phyloP scores from a whole-genome alignment of 2,113 vertebrate species.

The Perognathus longimembris region DNA sequence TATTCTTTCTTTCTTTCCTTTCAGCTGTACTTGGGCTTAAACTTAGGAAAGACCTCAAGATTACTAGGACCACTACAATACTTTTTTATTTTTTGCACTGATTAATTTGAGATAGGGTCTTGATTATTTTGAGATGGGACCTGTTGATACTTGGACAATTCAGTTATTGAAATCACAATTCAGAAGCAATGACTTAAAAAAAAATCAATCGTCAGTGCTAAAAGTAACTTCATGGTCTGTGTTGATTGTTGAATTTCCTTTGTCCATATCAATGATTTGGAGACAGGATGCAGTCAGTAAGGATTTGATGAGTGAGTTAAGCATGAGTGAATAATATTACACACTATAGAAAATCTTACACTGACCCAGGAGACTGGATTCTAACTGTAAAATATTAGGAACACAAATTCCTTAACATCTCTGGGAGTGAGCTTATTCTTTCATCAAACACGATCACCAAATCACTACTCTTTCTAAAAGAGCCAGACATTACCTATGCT shows the following conservation, averaged over 20 bases:
- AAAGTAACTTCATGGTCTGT: neutral
- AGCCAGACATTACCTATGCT: neutral
- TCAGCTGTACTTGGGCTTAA: no score
- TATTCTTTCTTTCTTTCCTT: neutral
- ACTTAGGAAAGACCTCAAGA: no score
- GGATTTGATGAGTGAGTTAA: slow-evolving; percentile 47
- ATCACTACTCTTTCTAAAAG: neutral
- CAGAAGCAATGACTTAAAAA: neutral
- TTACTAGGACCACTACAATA: neutral
- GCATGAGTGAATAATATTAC: neutral
- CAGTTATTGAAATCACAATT: slow-evolving; percentile 34
- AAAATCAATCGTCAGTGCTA: neutral
- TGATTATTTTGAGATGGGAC: no score
- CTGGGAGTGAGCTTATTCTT: neutral
- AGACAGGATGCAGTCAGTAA: neutral
- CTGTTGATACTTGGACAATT: no score
- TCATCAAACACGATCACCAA: neutral
- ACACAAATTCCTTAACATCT: slow-evolving; percentile 12
- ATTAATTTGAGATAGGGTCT: no score
- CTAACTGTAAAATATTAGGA: neutral
- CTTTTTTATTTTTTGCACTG: neutral
- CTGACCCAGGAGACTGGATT: neutral
- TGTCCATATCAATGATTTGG: neutral
- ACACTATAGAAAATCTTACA: neutral
- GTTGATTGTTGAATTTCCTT: neutral